These are phyloP conservation scores for Lindbergichthys nudifrons DNA, from an alignment of 2,797 vertebrate species.

Conservation along the genomic window DNA sequence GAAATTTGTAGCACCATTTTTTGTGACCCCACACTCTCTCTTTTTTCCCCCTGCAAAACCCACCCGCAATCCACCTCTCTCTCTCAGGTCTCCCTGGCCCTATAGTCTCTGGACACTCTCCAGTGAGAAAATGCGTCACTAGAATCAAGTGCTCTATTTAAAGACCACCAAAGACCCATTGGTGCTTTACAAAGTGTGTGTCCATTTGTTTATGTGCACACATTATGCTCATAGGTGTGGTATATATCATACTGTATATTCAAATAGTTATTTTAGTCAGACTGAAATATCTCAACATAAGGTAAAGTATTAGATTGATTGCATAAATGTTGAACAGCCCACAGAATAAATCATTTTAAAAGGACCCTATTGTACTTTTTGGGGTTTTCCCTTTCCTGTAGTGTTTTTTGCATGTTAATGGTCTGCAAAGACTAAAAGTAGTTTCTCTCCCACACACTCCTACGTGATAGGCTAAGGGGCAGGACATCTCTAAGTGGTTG, in stretches of 20 bases:
- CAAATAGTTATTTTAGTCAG: not conserved
- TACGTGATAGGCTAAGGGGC: too few species aligned
- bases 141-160: slow-evolving; percentile 72
- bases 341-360: not conserved
- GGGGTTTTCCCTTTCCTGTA: too few species aligned
- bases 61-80: not conserved
- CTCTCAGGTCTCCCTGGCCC: slow-evolving; percentile 57
- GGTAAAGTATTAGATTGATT: not conserved
- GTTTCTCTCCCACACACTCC: too few species aligned
- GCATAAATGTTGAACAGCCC: not conserved
- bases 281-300: slow-evolving; percentile 8
- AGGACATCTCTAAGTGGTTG: not conserved
- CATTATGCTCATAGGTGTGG: not conserved
- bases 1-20: slow-evolving; percentile 69
- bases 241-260: not conserved
- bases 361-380: too few species aligned
- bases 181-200: slow-evolving; percentile 40
- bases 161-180: slow-evolving; percentile 24
- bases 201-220: slow-evolving; percentile 18
- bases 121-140: slow-evolving; percentile 67
- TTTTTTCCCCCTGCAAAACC: slow-evolving; percentile 44
- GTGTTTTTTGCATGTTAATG: too few species aligned
- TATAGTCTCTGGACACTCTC: slow-evolving; percentile 54
- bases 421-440: too few species aligned
- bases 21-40: slow-evolving; percentile 48